Evolutionary conservation across 1,140 invertebrate species (phyloP).

Genomic region (Drosophila jambulina): DNA sequence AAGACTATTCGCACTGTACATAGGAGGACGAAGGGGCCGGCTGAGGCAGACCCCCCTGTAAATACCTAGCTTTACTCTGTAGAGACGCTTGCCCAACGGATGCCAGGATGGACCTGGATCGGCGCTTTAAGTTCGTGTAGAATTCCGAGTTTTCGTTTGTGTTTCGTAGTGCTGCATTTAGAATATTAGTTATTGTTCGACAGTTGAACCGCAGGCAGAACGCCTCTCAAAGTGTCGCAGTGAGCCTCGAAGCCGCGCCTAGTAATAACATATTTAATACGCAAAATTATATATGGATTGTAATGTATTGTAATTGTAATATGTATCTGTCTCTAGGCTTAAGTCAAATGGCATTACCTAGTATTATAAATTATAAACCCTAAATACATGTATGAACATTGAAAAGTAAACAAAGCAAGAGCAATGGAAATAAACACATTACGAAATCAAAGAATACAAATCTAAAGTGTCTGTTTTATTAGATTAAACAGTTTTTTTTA

Average conservation of each 20-base stretch:
- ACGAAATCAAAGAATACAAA: conserved; percentile 65
- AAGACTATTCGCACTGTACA: conserved; percentile 49
- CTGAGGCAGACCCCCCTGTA: conserved; percentile 45
- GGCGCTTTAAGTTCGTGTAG: conserved; percentile 45
- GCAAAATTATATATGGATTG: conserved; percentile 55
- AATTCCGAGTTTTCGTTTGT: conserved; percentile 37
- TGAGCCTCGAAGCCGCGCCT: conserved; percentile 30
- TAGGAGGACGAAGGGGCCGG: conserved; percentile 5
- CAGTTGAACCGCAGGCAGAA: conserved; percentile 45
- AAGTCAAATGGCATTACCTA: conserved; percentile 74
- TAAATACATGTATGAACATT: conserved; percentile 57
- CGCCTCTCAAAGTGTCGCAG: conserved; percentile 61
- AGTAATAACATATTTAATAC: conserved; percentile 39
- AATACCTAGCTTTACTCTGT: conserved; percentile 75
- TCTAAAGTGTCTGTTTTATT: background rate
- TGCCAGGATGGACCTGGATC: conserved; percentile 30
- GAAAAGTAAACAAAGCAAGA: conserved; percentile 49
- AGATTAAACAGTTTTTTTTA: too few species aligned
- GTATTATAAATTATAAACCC: conserved; percentile 75
- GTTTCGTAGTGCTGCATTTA: conserved; percentile 68
- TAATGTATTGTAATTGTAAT: conserved; percentile 70
- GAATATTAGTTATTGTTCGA: conserved; percentile 56
- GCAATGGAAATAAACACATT: conserved; percentile 73
- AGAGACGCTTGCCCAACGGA: conserved; percentile 47
- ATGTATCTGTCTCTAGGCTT: conserved; percentile 60